A percentile compares a stretch with the other conserved stretches of the same genome.
Conservation (phyloP, 2,113 vertebrate species). For the Rattus rattus region DNA sequence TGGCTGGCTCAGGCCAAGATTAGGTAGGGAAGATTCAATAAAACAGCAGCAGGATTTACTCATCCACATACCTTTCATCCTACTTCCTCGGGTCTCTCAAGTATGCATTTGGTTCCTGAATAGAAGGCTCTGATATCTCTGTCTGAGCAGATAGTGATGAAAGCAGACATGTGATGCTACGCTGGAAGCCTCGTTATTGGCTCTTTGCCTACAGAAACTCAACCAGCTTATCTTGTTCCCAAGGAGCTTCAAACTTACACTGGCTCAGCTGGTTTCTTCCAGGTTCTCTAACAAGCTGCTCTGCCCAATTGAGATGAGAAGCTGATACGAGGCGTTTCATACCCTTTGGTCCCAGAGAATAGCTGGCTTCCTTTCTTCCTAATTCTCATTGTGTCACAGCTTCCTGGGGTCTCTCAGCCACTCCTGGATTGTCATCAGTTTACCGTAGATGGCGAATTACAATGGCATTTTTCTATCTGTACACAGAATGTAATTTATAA, state of each 20-base stretch:
- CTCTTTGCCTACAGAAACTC: slow-evolving; percentile 77
- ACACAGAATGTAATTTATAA: slow-evolving; percentile 43
- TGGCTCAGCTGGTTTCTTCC: slow-evolving; percentile 69
- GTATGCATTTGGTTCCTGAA: background rate
- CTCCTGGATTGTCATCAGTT: slow-evolving; percentile 36
- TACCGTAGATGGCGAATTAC: background rate
- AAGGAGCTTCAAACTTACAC: slow-evolving; percentile 61
- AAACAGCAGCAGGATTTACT: slow-evolving; percentile 60
- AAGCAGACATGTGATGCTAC: slow-evolving; percentile 36
- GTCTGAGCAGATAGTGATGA: slow-evolving; percentile 62
- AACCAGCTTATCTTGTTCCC: slow-evolving; percentile 70
- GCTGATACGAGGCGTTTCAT: background rate
- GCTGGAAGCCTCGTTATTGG: slow-evolving; percentile 72
- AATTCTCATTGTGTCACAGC: background rate
- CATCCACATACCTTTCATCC: background rate
- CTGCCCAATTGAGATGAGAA: slow-evolving; percentile 60
- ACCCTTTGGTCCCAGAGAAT: background rate
- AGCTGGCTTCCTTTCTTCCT: background rate
- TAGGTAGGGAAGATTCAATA: background rate
- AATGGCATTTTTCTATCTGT: background rate
- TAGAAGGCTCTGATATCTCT: background rate
- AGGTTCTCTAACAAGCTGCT: slow-evolving; percentile 41
- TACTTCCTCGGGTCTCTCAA: slow-evolving; percentile 12
- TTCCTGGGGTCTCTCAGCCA: background rate
- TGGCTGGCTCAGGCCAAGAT: background rate